A percentile compares a stretch with the other conserved stretches of the same genome.
Conservation (phyloP, 2,113 vertebrate species). For the Tympanuchus pallidicinctus region DNA sequence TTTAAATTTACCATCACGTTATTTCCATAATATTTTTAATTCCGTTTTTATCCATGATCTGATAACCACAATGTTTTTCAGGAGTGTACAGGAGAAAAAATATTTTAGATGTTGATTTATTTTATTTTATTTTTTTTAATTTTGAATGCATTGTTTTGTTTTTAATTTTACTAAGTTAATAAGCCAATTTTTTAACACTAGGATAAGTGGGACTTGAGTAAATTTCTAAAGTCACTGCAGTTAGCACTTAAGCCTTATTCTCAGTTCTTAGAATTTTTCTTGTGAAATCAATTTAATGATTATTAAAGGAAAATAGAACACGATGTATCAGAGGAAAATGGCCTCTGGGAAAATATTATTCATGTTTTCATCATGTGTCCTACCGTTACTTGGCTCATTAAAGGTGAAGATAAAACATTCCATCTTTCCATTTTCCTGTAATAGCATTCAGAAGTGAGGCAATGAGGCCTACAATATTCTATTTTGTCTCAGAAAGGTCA, state of each 20-base stretch:
- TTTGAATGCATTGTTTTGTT: not conserved
- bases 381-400: not conserved
- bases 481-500: not conserved
- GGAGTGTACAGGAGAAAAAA: not conserved
- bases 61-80: not conserved
- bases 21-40: not conserved
- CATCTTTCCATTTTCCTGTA: conserved; percentile 16
- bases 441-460: not conserved
- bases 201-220: not conserved
- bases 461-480: not conserved
- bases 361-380: not conserved
- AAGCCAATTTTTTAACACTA: not conserved
- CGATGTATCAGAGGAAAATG: conserved; percentile 2
- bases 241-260: not conserved
- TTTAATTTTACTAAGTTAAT: not conserved
- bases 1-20: not conserved
- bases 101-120: not conserved
- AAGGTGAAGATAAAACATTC: not conserved
- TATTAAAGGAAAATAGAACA: not conserved
- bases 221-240: not conserved
- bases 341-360: not conserved
- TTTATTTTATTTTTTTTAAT: not conserved
- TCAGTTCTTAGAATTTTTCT: not conserved
- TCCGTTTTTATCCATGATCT: not conserved
- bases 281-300: not conserved